phyloP scores from a whole-genome alignment of 2,113 vertebrate genomes.

The Pheucticus melanocephalus region DNA sequence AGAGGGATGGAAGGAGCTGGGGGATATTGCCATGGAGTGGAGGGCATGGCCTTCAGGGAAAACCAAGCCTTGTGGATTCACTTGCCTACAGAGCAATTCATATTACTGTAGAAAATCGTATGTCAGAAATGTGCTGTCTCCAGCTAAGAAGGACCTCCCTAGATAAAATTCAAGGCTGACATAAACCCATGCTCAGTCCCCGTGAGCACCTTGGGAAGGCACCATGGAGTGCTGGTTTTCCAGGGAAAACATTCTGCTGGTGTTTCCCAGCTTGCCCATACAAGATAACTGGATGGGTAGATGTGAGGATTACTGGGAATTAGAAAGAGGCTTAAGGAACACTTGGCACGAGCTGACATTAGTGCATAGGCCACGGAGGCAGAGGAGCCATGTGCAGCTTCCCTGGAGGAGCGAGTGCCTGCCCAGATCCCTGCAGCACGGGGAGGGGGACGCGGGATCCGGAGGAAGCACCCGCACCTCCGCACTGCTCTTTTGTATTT shows the following conservation, averaged over 20 bases:
- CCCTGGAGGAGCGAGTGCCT: neutral
- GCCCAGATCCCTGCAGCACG: neutral
- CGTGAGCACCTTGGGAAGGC: neutral
- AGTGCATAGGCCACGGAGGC: neutral
- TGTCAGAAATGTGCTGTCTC: neutral
- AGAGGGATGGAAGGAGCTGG: neutral
- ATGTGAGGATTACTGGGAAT: neutral
- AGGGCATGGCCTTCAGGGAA: neutral
- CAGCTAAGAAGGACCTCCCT: neutral
- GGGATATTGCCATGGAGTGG: neutral
- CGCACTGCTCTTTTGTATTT: conserved; percentile 31
- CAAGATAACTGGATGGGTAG: neutral
- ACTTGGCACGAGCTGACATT: neutral
- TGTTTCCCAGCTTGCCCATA: neutral
- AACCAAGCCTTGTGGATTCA: too few species aligned
- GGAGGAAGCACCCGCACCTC: neutral
- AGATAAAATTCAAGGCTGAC: neutral
- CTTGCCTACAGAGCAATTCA: fast-evolving
- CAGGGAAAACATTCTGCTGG: neutral
- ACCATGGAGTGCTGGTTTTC: neutral
- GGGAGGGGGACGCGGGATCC: neutral
- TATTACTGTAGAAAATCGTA: fast-evolving
- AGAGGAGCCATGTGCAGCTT: neutral
- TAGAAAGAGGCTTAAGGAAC: neutral
- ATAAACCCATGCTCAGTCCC: neutral